phyloP scores from a whole-genome alignment of 92 coral and sea anemone genomes.

The Porites divaricata region DNA sequence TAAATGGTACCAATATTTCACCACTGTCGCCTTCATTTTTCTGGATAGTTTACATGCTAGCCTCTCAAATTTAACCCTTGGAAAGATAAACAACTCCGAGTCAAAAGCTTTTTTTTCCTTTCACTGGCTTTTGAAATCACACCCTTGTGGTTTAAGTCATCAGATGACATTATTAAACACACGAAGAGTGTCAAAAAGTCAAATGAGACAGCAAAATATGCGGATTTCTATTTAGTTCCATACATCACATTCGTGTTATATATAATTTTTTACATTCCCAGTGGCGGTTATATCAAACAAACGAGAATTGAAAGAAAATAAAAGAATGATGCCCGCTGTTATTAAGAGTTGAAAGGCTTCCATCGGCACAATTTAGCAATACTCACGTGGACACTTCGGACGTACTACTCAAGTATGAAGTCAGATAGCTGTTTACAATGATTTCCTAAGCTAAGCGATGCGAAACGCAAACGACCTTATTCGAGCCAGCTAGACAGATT shows the following conservation, averaged over 20 bases:
- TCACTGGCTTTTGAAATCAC: not conserved
- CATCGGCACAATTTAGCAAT: not conserved
- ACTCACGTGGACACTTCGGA: conserved; percentile 29
- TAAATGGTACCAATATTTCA: not conserved
- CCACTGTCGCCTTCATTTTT: not conserved
- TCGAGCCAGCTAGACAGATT: not conserved
- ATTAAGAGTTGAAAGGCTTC: conserved; percentile 23
- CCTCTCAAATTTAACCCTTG: too few relatives aligned
- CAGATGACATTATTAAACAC: not conserved
- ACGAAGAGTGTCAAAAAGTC: not conserved
- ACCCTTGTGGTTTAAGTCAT: not conserved
- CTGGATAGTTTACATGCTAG: not conserved
- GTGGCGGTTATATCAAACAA: not conserved
- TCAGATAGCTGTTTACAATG: conserved; percentile 23
- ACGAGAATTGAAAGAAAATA: not conserved
- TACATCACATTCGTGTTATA: not conserved
- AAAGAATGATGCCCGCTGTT: not conserved
- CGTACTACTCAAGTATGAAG: not conserved
- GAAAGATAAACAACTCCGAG: too few relatives aligned
- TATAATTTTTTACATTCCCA: not conserved
- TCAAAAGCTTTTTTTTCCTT: too few relatives aligned
- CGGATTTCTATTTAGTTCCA: not conserved
- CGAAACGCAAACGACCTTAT: conserved; percentile 15
- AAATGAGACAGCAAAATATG: not conserved
- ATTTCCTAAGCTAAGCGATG: conserved; percentile 12